These are phyloP conservation scores for Chionomys nivalis DNA, from an alignment of 2,113 vertebrate species.

Conservation along the genomic window DNA sequence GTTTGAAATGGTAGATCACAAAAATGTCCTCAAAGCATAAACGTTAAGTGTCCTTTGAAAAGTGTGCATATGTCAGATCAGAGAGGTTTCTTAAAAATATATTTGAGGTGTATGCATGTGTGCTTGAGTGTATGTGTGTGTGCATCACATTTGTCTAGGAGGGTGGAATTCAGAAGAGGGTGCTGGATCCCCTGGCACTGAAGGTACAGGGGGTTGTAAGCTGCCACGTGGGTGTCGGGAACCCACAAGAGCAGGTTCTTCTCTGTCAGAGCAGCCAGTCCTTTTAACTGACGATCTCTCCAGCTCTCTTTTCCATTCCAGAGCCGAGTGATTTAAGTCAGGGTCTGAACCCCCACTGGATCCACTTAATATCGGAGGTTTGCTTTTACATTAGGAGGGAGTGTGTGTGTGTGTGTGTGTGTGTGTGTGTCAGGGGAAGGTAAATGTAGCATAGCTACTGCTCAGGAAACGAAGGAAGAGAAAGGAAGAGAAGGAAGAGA, in stretches of 20 bases:
- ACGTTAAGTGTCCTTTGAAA: background rate
- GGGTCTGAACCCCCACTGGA: background rate
- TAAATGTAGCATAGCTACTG: background rate
- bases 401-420: background rate
- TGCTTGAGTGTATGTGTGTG: background rate
- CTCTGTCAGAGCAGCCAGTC: background rate
- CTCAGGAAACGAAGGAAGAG: background rate
- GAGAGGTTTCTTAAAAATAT: background rate
- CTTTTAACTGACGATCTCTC: background rate
- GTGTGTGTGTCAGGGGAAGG: too few species aligned
- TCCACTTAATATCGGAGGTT: background rate
- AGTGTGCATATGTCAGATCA: background rate
- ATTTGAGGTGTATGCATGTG: background rate
- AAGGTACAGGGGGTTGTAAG: background rate
- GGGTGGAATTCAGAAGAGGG: background rate
- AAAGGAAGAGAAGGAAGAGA: background rate
- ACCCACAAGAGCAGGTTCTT: background rate
- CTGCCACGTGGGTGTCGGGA: background rate
- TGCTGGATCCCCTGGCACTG: background rate
- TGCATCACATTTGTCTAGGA: background rate
- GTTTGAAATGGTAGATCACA: background rate
- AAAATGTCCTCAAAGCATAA: background rate
- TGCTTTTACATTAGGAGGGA: background rate
- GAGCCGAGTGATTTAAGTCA: background rate
- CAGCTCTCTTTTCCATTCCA: background rate